These are phyloP conservation scores for Calcarius lapponicus DNA, from an alignment of 2,797 vertebrate species.

Conservation along the genomic window DNA sequence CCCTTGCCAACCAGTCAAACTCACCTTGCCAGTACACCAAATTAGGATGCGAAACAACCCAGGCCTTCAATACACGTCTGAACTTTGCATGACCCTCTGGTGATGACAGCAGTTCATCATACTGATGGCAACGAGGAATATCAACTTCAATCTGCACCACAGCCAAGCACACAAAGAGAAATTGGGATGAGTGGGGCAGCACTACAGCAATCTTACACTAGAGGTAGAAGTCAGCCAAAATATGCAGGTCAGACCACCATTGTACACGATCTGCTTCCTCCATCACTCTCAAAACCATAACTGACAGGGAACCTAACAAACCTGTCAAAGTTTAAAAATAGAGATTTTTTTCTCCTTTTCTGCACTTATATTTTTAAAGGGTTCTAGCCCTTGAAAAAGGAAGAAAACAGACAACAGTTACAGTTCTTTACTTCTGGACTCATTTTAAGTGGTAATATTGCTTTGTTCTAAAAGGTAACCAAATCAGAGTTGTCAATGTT, in stretches of 20 bases:
- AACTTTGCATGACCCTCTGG: conserved; percentile 98
- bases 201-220: not conserved
- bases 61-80: conserved; percentile 95
- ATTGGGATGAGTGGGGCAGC: not conserved
- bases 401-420: not conserved
- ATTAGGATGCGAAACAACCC: conserved; percentile 98
- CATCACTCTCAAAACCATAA: not conserved
- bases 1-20: not conserved
- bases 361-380: not conserved
- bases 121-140: conserved; percentile 98
- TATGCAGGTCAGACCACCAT: not conserved
- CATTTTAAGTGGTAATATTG: not conserved
- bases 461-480: not conserved
- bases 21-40: conserved; percentile 98
- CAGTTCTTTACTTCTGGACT: not conserved
- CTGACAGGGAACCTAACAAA: not conserved
- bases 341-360: not conserved
- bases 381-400: not conserved
- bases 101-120: conserved; percentile 95
- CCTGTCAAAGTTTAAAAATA: not conserved
- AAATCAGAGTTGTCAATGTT: not conserved
- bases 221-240: not conserved
- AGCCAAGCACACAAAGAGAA: not conserved
- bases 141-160: conserved; percentile 94
- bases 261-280: not conserved